Evolutionary conservation across 2,888 invertebrate species (phyloP), one percentile per base, ranked within the genome.

Genomic region (Hypomecis atomaria): DNA sequence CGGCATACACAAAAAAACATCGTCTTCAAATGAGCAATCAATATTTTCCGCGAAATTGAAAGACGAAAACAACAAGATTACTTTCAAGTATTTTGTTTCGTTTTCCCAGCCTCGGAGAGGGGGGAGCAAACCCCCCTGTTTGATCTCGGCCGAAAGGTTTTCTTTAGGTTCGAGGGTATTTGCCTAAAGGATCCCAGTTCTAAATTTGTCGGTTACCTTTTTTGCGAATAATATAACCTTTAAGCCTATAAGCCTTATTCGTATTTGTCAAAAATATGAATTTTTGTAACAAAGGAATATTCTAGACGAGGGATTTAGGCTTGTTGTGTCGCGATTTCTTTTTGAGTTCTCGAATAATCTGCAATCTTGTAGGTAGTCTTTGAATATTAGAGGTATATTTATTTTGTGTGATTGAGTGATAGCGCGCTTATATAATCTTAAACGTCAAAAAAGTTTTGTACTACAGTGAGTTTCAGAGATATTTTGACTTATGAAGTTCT

Each of bases 101-200:
- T 56, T 56, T 54, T 38, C 45, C 47, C 65, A 65, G 63, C 10
- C 34, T 37, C 38, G 5, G 43, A n/a, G 43, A 11, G 43, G n/a
- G 43, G 11, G 43, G 43, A 0, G 5, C 0, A n/a, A 11, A 4
- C 43, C 37, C 37, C 7, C 37, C 37, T 6, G n/a, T 40, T n/a
- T 52, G 40, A 52, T 52, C 40, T 42, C 52, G 33, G 33, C 6
- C 40, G 6, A 42, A 52, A 52, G 33, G 40, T 52, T 52, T 42
- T 38, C 50, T 38, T 42, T 52, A 10, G 52, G 23, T 23, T 40
- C 10, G 33, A 52, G n/a, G 40, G 33, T 10, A 2, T 40, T 10
- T 42, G 40, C 23, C 0, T 23, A 52, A 42, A 52, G n/a, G 52
- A 40, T 40, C 23, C 40, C 23, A 40, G 33, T 42, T 23, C 40